Base-by-base conservation (phyloP, 2,113 vertebrate genomes). In the Proterorhinus semilunaris region DNA sequence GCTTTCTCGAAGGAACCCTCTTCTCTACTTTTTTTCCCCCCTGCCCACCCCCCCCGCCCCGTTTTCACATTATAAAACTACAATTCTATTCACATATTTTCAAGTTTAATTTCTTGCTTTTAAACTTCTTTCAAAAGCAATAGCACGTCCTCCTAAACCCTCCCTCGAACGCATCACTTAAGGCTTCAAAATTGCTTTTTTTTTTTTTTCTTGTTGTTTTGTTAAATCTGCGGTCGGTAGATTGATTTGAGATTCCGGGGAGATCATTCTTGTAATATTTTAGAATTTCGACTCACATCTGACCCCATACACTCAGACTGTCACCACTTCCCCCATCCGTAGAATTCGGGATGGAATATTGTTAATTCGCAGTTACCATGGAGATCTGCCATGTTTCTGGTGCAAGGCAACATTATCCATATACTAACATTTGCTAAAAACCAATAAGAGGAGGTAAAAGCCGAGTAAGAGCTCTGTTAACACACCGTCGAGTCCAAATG, bases 41-140 rank as follows among this genome's bases (percentile, higher is more conserved):
- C 27, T 3, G 27, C 27, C 27, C 27, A 1, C 27, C 27, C 27
- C 1, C 27, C 27, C 27, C 27, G 1, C 27, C 1, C 27, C 83
- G 91, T 93, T 93, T 95, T 95, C 95, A 95, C 94, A 94, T 94
- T 92, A 94, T 92, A 93, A 87, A 90, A 92, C 91, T 91, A 93
- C 93, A 92, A 92, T 90, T 93, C 94, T 94, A 93, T 93, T 94
- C 92, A 93, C 91, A 87, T 90, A 92, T 90, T 91, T 93, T 95
- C 95, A 96, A 96, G 94, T 95, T 94, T 94, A 90, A 80, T 93
- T 85, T 83, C 83, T 88, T 76, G 69, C 87, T 90, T 88, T 90
- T 86, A 83, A 87, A 88, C 87, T 84, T 58, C 89, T 87, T 82
- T 81, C 82, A 91, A 54, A 51, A 94, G 90, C 88, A 91, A 92